Conservation (phyloP, 1,140 invertebrate species). For the Ceratoteleas bidentatus region DNA sequence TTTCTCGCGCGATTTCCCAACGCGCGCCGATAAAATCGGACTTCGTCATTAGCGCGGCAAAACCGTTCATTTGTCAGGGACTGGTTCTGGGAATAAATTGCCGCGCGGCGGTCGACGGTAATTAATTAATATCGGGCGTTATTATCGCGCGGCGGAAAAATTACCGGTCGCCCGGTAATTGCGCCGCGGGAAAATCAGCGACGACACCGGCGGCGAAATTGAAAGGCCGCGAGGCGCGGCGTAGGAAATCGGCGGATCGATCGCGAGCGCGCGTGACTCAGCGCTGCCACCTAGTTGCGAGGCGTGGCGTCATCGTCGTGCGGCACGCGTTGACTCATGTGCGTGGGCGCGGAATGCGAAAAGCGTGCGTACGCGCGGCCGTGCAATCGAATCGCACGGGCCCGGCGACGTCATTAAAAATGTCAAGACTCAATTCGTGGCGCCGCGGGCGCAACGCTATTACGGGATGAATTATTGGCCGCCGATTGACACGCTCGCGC, state of each 20-base stretch:
- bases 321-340: conserved; percentile 67
- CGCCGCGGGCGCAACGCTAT: conserved; percentile 20
- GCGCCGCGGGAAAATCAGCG: neutral
- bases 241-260: conserved; percentile 61
- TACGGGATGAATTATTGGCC: conserved; percentile 42
- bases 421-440: conserved; percentile 50
- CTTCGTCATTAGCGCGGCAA: conserved; percentile 56
- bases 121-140: conserved; percentile 49
- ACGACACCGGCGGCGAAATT: conserved; percentile 6
- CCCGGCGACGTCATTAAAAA: conserved; percentile 46
- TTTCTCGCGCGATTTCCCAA: conserved; percentile 40
- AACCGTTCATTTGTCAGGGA: conserved; percentile 59
- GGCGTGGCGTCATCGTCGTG: conserved; percentile 60
- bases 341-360: conserved; percentile 63
- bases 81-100: conserved; percentile 45
- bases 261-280: conserved; percentile 61
- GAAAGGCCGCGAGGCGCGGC: conserved; percentile 42
- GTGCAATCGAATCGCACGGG: conserved; percentile 52
- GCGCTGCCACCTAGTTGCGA: conserved; percentile 61
- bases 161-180: conserved; percentile 17
- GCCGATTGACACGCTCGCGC: conserved; percentile 27
- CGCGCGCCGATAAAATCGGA: conserved; percentile 40
- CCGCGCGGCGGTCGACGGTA: conserved; percentile 12
- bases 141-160: conserved; percentile 26
- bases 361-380: conserved; percentile 42